Conservation (phyloP, 2,113 vertebrate genomes). For the Delphinapterus leucas region DNA sequence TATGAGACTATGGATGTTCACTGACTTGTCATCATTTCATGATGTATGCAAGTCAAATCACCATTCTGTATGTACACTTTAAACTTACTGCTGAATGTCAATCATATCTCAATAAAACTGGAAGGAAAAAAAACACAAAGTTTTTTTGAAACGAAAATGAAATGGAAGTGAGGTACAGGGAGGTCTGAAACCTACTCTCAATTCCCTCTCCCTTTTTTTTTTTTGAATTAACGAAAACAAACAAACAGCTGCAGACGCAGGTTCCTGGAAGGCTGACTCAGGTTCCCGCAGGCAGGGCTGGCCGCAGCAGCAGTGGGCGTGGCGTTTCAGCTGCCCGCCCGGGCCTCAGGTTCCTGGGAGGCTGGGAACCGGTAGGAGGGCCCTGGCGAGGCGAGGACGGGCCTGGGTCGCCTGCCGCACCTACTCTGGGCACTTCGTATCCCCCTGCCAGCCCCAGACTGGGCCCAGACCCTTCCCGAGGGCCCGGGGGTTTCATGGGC, state of each 20-base stretch:
- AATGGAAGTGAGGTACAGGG: constrained; percentile 46
- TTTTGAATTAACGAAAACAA: constrained; percentile 22
- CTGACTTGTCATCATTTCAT: background rate
- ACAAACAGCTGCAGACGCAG: background rate
- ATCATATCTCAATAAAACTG: background rate
- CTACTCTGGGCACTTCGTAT: background rate
- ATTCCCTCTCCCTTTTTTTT: background rate
- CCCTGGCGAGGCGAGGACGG: background rate
- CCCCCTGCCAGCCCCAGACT: no score
- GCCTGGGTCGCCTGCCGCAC: background rate
- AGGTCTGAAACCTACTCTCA: constrained; percentile 51
- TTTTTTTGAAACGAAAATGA: background rate
- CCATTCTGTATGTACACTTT: background rate
- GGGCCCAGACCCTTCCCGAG: no score
- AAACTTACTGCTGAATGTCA: background rate
- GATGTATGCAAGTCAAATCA: background rate
- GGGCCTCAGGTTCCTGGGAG: background rate
- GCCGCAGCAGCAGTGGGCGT: background rate
- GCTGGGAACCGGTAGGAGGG: background rate
- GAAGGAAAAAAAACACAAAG: background rate
- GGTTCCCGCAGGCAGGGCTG: background rate
- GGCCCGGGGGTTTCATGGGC: background rate
- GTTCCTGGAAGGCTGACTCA: constrained; percentile 67
- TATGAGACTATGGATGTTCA: background rate
- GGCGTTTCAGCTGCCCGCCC: background rate